Evolutionary conservation across 2,113 vertebrate species (phyloP).

Genomic region (Hydrolagus affinis): DNA sequence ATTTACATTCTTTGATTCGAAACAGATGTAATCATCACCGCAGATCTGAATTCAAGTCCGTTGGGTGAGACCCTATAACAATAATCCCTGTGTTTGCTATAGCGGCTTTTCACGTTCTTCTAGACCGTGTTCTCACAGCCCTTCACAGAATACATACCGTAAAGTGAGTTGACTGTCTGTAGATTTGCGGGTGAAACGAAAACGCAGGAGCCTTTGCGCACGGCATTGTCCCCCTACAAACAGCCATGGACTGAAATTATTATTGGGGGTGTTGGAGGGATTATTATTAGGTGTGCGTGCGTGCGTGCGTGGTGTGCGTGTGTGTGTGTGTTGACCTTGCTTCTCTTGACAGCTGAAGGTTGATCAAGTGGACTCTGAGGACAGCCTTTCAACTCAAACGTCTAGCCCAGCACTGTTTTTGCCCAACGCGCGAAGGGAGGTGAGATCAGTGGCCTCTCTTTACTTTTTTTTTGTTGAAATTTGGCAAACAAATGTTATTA

Average conservation of each 20-base stretch:
- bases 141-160: neutral
- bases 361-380: neutral
- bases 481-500: conserved; percentile 7
- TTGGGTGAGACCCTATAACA: neutral
- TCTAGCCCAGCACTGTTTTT: neutral
- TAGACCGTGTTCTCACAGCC: neutral
- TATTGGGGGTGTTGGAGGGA: too few relatives aligned
- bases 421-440: neutral
- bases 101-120: neutral
- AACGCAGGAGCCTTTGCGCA: too few relatives aligned
- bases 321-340: too few relatives aligned
- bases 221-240: too few relatives aligned
- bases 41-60: neutral
- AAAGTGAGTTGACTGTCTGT: too few relatives aligned
- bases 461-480: neutral
- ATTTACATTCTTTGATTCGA: neutral
- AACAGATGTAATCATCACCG: neutral
- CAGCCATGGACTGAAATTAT: too few relatives aligned
- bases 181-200: too few relatives aligned
- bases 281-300: too few relatives aligned
- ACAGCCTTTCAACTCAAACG: neutral
- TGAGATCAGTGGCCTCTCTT: too few relatives aligned
- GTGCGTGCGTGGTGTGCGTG: too few relatives aligned
- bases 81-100: neutral
- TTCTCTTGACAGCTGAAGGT: too few relatives aligned